phyloP scores from a whole-genome alignment of 2,888 invertebrate genomes.

The Plusia festucae region DNA sequence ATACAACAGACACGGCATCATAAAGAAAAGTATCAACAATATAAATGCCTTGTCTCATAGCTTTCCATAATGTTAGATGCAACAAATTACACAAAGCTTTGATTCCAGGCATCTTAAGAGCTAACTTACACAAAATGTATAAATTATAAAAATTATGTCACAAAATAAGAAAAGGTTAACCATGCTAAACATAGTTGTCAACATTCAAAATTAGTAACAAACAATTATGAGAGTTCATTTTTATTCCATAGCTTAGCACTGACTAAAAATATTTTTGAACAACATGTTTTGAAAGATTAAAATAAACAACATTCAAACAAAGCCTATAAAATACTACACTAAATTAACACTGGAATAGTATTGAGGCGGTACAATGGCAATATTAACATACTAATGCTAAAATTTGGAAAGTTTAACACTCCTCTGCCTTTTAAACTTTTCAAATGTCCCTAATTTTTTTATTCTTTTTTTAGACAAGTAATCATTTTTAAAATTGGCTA shows the following conservation, averaged over 20 bases:
- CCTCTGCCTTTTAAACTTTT: constrained; percentile 76
- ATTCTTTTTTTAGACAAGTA: constrained; percentile 73
- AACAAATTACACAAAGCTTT: constrained; percentile 17
- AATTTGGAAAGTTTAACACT: constrained; percentile 80
- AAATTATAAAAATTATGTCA: constrained; percentile 23
- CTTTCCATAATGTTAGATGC: constrained; percentile 12
- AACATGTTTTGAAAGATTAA: constrained; percentile 27
- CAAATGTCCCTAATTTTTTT: constrained; percentile 77
- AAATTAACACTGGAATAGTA: constrained; percentile 47
- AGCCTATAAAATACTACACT: constrained; percentile 21
- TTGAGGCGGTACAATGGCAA: constrained; percentile 58
- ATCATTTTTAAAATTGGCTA: constrained; percentile 76
- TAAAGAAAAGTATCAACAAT: constrained; percentile 19
- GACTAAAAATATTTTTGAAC: neutral
- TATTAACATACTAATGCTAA: constrained; percentile 57
- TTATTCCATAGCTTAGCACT: neutral
- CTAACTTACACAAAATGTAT: constrained; percentile 28
- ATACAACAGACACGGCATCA: constrained; percentile 12
- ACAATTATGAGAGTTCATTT: neutral
- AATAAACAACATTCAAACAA: constrained; percentile 26
- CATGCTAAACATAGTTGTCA: constrained; percentile 25
- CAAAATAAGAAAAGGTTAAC: constrained; percentile 25
- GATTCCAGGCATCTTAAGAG: constrained; percentile 28
- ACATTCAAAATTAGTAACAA: constrained; percentile 18
- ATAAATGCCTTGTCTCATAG: constrained; percentile 14